A percentile compares a stretch with the other conserved stretches of the same genome.
phyloP scores from a whole-genome alignment of 2,113 vertebrate genomes.

The Oxyura jamaicensis region DNA sequence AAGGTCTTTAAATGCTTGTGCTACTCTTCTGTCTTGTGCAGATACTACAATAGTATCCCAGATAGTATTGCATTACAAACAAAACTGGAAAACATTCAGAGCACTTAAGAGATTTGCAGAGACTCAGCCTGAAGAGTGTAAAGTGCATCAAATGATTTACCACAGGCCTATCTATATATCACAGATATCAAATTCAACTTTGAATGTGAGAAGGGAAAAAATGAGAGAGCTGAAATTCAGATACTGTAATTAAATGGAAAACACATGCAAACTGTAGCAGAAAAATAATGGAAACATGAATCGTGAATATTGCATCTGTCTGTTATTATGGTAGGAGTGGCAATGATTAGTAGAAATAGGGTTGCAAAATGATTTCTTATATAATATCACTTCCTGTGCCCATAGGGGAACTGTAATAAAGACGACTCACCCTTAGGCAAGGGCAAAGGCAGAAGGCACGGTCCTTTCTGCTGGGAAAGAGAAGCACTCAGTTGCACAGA shows the following conservation, averaged over 20 bases:
- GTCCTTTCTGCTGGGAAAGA: slow-evolving; percentile 37
- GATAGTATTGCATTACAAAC: neutral
- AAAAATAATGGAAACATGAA: slow-evolving; percentile 63
- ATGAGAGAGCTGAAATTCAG: slow-evolving; percentile 35
- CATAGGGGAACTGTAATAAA: neutral
- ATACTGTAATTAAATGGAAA: slow-evolving; percentile 62
- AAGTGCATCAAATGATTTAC: neutral
- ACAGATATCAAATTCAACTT: slow-evolving; percentile 39
- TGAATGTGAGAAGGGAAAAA: slow-evolving; percentile 29
- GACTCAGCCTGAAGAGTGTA: neutral
- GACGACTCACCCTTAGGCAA: neutral
- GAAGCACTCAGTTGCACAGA: neutral
- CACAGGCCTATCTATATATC: slow-evolving; percentile 30
- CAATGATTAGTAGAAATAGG: slow-evolving; percentile 55
- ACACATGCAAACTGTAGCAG: slow-evolving; percentile 59
- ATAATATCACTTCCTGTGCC: slow-evolving; percentile 59
- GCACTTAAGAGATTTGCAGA: slow-evolving; percentile 19
- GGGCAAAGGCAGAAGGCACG: slow-evolving; percentile 37
- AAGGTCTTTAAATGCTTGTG: neutral
- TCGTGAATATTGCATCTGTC: slow-evolving; percentile 36
- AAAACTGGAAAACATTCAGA: slow-evolving; percentile 22
- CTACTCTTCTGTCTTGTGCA: neutral
- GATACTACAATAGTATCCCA: neutral
- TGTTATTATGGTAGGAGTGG: slow-evolving; percentile 65
- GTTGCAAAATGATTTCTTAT: slow-evolving; percentile 58